These are phyloP conservation scores for Brachyrhaphis roseni DNA, from an alignment of 2,797 vertebrate genomes.

Conservation along the genomic window DNA sequence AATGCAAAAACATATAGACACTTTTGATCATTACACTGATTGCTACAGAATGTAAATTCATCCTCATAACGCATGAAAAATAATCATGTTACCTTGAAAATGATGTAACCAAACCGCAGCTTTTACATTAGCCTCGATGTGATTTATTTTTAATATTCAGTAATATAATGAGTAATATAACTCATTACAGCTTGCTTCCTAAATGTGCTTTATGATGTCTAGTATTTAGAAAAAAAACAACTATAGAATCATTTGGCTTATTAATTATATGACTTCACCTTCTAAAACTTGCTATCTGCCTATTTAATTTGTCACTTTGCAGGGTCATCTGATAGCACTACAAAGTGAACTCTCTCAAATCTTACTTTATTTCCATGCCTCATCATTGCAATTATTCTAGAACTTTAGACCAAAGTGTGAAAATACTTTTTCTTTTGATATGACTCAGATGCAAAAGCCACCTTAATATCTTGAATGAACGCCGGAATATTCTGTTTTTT, in stretches of 20 bases:
- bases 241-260: background rate
- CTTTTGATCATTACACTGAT: background rate
- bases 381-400: background rate
- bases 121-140: background rate
- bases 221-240: background rate
- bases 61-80: background rate
- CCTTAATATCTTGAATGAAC: background rate
- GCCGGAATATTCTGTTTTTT: background rate
- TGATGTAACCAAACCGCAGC: background rate
- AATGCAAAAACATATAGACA: background rate
- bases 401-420: background rate
- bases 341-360: background rate
- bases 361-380: background rate
- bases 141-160: background rate
- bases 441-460: background rate
- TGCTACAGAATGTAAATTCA: too few species aligned
- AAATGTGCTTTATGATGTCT: background rate
- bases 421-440: background rate
- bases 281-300: background rate
- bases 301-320: background rate
- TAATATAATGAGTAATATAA: too few species aligned
- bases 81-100: background rate
- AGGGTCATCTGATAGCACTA: background rate
- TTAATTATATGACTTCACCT: background rate
- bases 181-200: background rate